Evolutionary conservation across 2,797 vertebrate species (phyloP).

Genomic region (Lagodon rhomboides): DNA sequence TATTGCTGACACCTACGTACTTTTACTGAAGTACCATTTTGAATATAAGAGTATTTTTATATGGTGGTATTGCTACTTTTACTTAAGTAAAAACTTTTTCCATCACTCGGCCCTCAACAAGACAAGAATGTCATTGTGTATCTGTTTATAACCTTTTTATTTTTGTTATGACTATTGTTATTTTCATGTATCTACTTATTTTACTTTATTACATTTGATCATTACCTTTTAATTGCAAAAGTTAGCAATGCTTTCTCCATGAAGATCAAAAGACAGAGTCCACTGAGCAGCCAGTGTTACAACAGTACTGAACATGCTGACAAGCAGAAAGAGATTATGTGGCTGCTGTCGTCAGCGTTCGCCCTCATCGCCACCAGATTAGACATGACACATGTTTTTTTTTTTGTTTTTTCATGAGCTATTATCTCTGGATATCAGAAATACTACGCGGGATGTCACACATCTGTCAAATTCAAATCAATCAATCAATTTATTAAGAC

Average conservation of each 20-base stretch:
- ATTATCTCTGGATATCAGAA: constrained; percentile 33
- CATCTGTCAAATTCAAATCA: neutral
- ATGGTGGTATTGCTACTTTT: too few relatives aligned
- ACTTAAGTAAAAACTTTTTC: too few relatives aligned
- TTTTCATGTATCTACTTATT: neutral
- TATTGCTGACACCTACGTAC: neutral
- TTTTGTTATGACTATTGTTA: neutral
- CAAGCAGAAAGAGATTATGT: constrained; percentile 32
- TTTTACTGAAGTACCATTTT: too few relatives aligned
- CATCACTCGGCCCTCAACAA: too few relatives aligned
- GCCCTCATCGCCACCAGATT: neutral
- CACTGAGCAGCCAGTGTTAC: constrained; percentile 7
- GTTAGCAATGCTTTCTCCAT: neutral
- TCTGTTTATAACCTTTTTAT: neutral
- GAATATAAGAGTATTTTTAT: too few relatives aligned
- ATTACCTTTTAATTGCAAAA: neutral
- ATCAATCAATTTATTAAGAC: neutral
- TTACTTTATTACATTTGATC: neutral
- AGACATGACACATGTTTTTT: constrained; percentile 15
- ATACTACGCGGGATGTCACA: constrained; percentile 16
- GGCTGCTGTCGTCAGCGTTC: constrained; percentile 31
- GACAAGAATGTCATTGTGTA: too few relatives aligned
- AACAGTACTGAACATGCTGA: neutral
- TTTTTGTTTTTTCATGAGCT: constrained; percentile 27
- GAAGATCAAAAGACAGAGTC: constrained; percentile 3